Conservation (phyloP, 2,113 vertebrate species). For the Thamnaconus septentrionalis region DNA sequence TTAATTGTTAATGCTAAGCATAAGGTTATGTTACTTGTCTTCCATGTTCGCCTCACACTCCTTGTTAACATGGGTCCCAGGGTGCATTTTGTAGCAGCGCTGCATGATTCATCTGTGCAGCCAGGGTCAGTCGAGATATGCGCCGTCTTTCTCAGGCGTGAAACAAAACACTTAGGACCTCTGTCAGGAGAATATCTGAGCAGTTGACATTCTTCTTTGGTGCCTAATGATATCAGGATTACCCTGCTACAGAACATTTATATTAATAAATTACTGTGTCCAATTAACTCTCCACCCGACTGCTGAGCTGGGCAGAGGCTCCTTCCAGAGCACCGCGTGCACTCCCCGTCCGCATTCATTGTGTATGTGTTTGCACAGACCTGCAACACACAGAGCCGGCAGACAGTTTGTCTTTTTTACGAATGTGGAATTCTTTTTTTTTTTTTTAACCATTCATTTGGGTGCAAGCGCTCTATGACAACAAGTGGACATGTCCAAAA, state of each 20-base stretch:
- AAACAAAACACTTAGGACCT: slow-evolving; percentile 72
- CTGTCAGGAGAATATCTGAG: slow-evolving; percentile 52
- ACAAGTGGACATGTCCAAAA: too few relatives aligned
- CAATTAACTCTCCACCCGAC: not conserved
- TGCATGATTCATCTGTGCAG: slow-evolving; percentile 72
- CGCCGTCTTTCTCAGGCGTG: slow-evolving; percentile 59
- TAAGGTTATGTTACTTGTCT: slow-evolving; percentile 73
- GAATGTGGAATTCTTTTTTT: too few relatives aligned
- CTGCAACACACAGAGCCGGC: too few relatives aligned
- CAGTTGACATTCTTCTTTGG: slow-evolving; percentile 59
- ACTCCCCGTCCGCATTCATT: too few relatives aligned
- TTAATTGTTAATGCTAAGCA: slow-evolving; percentile 80
- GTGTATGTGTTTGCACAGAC: too few relatives aligned
- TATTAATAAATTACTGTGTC: slow-evolving; percentile 30
- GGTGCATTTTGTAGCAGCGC: slow-evolving; percentile 65
- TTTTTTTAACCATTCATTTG: too few relatives aligned
- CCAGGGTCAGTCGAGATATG: slow-evolving; percentile 62
- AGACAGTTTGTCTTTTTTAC: too few relatives aligned
- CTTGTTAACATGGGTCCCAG: slow-evolving; percentile 76
- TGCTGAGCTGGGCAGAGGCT: too few relatives aligned
- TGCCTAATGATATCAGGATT: slow-evolving; percentile 49
- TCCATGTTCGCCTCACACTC: slow-evolving; percentile 68
- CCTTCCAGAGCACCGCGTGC: too few relatives aligned
- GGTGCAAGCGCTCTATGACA: too few relatives aligned
- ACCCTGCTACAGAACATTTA: slow-evolving; percentile 9